Evolutionary conservation across 2,888 invertebrate genomes (phyloP).

Genomic region (Pseudococcus jackbeardsleyi): DNA sequence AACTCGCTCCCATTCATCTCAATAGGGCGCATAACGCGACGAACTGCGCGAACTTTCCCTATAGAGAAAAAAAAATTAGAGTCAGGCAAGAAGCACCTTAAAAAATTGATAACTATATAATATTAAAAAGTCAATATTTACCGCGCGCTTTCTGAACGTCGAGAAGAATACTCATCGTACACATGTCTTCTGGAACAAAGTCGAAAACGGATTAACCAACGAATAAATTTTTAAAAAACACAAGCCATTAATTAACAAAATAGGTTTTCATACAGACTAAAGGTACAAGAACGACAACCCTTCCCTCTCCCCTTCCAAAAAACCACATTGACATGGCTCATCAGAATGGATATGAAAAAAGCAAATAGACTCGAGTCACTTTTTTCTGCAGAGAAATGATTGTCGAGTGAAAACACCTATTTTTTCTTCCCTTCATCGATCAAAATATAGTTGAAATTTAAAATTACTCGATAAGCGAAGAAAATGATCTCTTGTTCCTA

Average conservation of each 20-base stretch:
- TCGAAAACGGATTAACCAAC: neutral
- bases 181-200: slow-evolving; percentile 59
- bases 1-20: neutral
- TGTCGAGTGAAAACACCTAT: too few species aligned
- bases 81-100: neutral
- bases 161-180: slow-evolving; percentile 57
- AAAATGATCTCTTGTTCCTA: too few species aligned
- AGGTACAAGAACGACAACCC: too few species aligned
- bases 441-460: too few species aligned
- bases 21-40: slow-evolving; percentile 61
- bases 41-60: slow-evolving; percentile 59
- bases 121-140: neutral
- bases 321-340: too few species aligned
- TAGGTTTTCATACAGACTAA: neutral
- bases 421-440: too few species aligned
- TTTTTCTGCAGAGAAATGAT: too few species aligned
- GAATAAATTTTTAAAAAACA: neutral
- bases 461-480: too few species aligned
- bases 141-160: slow-evolving; percentile 57
- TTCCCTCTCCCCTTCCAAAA: too few species aligned
- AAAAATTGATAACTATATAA: neutral
- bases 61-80: neutral
- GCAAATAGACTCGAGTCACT: too few species aligned
- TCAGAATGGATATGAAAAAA: too few species aligned
- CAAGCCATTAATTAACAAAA: neutral